Evolutionary conservation across 2,888 invertebrate species (phyloP).

Genomic region (Agrotis ipsilon): DNA sequence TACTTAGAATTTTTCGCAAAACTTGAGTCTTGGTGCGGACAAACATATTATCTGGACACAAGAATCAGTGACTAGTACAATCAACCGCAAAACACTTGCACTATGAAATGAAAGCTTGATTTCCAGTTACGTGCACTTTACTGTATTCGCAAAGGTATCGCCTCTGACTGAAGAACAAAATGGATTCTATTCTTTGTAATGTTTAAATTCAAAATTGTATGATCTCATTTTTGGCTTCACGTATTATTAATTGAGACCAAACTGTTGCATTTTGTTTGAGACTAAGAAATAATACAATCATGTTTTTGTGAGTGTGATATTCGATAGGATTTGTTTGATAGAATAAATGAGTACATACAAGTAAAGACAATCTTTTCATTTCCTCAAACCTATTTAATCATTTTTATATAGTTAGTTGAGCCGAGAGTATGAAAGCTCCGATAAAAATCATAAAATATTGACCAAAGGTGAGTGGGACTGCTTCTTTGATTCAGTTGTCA

Average conservation of each 20-base stretch:
- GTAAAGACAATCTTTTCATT: not conserved
- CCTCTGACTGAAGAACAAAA: not conserved
- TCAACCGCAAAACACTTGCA: not conserved
- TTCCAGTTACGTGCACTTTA: too few relatives aligned
- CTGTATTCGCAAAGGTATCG: not conserved
- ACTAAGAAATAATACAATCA: not conserved
- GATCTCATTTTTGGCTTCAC: constrained; percentile 39
- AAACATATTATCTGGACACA: too few relatives aligned
- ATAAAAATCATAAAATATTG: too few relatives aligned
- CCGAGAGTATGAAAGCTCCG: too few relatives aligned
- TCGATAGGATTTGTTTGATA: constrained; percentile 36
- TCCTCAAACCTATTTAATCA: not conserved
- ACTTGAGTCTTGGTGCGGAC: too few relatives aligned
- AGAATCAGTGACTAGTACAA: too few relatives aligned
- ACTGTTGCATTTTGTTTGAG: constrained; percentile 31
- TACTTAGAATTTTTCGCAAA: too few relatives aligned
- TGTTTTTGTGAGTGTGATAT: constrained; percentile 35
- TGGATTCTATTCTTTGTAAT: not conserved
- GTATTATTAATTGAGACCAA: constrained; percentile 33
- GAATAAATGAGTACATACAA: constrained; percentile 36
- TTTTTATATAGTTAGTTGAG: too few relatives aligned
- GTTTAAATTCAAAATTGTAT: constrained; percentile 27
- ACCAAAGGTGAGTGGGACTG: too few relatives aligned
- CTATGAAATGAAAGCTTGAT: too few relatives aligned
- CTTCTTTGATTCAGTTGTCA: too few relatives aligned